Percentiles rank a stretch among this genome's conserved stretches.
Evolutionary conservation across 2,113 vertebrate species (phyloP).

Genomic region (Mustelus asterias): DNA sequence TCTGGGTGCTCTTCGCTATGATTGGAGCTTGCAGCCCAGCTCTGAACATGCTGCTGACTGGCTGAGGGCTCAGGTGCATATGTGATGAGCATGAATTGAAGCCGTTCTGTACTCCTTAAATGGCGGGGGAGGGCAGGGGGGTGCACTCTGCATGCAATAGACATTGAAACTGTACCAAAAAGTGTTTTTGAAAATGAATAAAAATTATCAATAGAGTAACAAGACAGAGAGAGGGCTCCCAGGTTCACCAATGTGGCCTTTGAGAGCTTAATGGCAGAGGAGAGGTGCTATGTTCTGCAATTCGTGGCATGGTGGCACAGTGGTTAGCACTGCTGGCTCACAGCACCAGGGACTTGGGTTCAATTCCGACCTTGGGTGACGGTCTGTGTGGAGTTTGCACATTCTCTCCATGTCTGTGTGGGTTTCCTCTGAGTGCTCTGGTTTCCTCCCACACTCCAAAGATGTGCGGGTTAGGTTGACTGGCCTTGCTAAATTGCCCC

Average conservation of each 20-base stretch:
- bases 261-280: not conserved
- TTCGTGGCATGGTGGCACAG: too few relatives aligned
- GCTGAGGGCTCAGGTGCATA: not conserved
- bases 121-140: too few relatives aligned
- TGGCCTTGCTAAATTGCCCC: too few relatives aligned
- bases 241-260: not conserved
- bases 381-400: too few relatives aligned
- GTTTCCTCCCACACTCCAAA: too few relatives aligned
- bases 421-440: too few relatives aligned
- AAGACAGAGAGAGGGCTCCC: not conserved
- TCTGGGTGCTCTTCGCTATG: not conserved
- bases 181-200: not conserved
- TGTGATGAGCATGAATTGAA: not conserved
- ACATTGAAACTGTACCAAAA: not conserved
- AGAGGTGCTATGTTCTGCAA: not conserved
- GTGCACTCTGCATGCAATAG: not conserved
- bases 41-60: not conserved
- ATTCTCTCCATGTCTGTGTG: too few relatives aligned
- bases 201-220: not conserved
- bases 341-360: too few relatives aligned
- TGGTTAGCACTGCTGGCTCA: too few relatives aligned
- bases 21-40: not conserved
- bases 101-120: not conserved
- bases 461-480: too few relatives aligned
- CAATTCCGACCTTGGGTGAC: too few relatives aligned